These are phyloP conservation scores for Fregetta grallaria DNA, from an alignment of 2,113 vertebrate species.

Conservation along the genomic window DNA sequence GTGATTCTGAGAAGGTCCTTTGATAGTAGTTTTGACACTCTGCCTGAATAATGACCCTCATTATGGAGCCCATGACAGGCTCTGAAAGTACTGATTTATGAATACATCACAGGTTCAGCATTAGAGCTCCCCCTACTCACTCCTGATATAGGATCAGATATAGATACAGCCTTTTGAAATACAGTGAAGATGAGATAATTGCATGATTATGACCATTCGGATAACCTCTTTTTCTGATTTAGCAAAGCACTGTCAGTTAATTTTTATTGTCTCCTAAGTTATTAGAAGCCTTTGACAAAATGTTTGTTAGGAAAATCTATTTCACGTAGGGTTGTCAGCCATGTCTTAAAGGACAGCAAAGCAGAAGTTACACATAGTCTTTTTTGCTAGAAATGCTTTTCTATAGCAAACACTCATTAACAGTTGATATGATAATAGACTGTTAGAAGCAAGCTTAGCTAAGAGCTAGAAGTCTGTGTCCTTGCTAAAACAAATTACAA, in stretches of 20 bases:
- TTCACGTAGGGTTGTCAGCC: slow-evolving; percentile 9
- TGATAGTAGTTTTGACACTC: slow-evolving; percentile 99
- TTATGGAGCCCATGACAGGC: slow-evolving; percentile 97
- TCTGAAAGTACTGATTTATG: slow-evolving; percentile 99
- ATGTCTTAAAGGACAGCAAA: slow-evolving; percentile 5
- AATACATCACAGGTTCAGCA: slow-evolving; percentile 89
- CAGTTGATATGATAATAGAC: slow-evolving; percentile 70
- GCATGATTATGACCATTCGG: slow-evolving; percentile 74
- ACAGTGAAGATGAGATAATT: slow-evolving; percentile 75
- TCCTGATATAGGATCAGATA: slow-evolving; percentile 72
- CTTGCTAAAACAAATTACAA: slow-evolving; percentile 77
- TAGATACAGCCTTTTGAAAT: slow-evolving; percentile 71
- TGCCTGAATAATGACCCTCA: slow-evolving; percentile 99
- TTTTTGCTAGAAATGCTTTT: slow-evolving; percentile 38
- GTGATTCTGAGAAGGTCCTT: slow-evolving; percentile 97
- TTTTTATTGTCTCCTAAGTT: slow-evolving; percentile 69
- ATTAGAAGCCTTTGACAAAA: slow-evolving; percentile 66
- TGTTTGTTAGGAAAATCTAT: slow-evolving; percentile 68
- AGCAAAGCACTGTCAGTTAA: slow-evolving; percentile 71
- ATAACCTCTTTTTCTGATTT: slow-evolving; percentile 69
- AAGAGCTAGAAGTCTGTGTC: slow-evolving; percentile 75
- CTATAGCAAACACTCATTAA: slow-evolving; percentile 74
- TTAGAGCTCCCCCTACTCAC: slow-evolving; percentile 79
- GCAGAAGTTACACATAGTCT: slow-evolving; percentile 40
- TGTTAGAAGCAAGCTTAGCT: slow-evolving; percentile 74